A percentile compares a stretch with the other conserved stretches of the same genome.
phyloP scores from a whole-genome alignment of 2,888 invertebrate species.

The Steinernema scapterisci region DNA sequence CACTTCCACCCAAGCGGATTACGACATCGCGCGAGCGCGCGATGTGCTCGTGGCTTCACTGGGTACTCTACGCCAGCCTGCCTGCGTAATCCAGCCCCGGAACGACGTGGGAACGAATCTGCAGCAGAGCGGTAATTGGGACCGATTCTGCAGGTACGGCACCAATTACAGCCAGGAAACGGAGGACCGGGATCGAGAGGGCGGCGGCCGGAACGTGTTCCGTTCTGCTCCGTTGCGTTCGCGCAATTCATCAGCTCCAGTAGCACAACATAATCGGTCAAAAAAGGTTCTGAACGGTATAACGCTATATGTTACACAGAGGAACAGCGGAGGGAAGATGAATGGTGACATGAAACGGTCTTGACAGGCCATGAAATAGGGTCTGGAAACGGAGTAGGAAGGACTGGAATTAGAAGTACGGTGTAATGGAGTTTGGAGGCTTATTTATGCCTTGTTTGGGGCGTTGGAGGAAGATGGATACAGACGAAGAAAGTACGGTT shows the following conservation, averaged over 20 bases:
- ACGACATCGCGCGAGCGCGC: not conserved
- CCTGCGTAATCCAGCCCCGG: not conserved
- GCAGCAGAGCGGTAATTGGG: slow-evolving; percentile 2
- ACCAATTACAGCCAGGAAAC: not conserved
- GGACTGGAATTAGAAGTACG: not conserved
- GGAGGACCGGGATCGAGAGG: not conserved
- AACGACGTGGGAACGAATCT: not conserved
- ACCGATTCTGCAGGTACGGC: not conserved
- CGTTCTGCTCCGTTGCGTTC: not conserved
- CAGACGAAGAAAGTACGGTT: too few species aligned
- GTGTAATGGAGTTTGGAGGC: not conserved
- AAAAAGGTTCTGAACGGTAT: slow-evolving; percentile 11
- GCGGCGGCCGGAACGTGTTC: not conserved
- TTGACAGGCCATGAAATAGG: not conserved
- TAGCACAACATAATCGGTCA: slow-evolving; percentile 4
- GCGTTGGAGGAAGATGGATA: too few species aligned
- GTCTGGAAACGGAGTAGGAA: not conserved
- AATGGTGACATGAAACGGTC: not conserved
- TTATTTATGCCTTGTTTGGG: too few species aligned
- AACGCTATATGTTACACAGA: not conserved
- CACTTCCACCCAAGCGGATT: slow-evolving; percentile 8
- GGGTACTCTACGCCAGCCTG: too few species aligned
- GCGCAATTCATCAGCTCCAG: not conserved
- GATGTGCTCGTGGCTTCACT: not conserved
- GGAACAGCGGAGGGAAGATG: not conserved